These are phyloP conservation scores for Martes martes DNA, from an alignment of 2,113 vertebrate genomes.

Conservation along the genomic window DNA sequence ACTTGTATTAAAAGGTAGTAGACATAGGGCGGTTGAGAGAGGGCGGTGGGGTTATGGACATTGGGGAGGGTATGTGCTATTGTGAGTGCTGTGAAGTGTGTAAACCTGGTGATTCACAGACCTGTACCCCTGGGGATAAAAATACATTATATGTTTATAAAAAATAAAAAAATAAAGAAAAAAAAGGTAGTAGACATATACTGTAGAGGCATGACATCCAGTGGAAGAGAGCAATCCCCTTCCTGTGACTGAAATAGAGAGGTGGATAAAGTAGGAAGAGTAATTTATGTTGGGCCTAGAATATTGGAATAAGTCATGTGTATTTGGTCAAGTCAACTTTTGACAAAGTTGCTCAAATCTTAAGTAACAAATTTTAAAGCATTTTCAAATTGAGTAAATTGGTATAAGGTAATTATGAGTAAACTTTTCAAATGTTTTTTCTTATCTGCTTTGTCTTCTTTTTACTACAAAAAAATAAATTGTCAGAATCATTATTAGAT, in stretches of 20 bases:
- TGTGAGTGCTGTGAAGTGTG: too few relatives aligned
- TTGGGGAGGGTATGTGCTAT: too few relatives aligned
- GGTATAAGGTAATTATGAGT: neutral
- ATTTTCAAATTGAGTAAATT: neutral
- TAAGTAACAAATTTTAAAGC: neutral
- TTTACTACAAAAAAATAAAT: neutral
- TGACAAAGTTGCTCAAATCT: neutral
- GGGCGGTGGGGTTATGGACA: too few relatives aligned
- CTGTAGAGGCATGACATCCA: too few relatives aligned
- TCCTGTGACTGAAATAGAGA: neutral
- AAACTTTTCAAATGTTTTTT: neutral
- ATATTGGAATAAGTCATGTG: neutral
- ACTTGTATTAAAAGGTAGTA: neutral
- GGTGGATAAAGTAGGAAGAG: neutral
- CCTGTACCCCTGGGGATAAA: too few relatives aligned
- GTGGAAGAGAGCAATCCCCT: neutral
- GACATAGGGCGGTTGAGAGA: neutral
- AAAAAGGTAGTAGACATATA: neutral
- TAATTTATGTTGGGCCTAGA: neutral
- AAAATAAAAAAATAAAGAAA: too few relatives aligned
- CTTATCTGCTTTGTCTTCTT: neutral
- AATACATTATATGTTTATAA: too few relatives aligned
- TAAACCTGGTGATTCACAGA: too few relatives aligned
- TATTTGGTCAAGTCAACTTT: neutral
- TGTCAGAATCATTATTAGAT: neutral